Conservation (phyloP, 2,888 invertebrate genomes). For the Pachymerium ferrugineum region DNA sequence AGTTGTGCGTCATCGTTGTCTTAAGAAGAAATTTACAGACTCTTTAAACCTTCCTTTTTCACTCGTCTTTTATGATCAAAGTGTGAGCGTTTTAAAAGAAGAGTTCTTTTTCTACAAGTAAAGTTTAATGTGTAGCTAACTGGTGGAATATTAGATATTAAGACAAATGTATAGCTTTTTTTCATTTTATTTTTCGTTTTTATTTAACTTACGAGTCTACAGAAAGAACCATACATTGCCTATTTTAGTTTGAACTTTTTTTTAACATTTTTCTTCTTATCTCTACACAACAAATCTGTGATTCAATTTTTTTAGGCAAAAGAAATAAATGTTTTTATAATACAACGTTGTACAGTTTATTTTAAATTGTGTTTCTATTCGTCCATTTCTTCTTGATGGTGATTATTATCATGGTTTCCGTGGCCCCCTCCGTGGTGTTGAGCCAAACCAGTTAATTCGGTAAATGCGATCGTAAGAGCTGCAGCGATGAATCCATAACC, state of each 20-base stretch:
- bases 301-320: neutral
- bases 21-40: neutral
- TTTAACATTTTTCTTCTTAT: neutral
- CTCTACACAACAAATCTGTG: neutral
- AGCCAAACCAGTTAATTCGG: neutral
- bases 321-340: conserved; percentile 17
- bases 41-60: conserved; percentile 2
- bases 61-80: neutral
- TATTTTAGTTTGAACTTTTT: conserved; percentile 4
- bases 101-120: neutral
- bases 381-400: neutral
- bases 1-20: neutral
- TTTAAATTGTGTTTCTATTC: neutral
- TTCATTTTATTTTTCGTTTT: neutral
- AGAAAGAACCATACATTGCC: neutral
- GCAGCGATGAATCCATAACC: conserved; percentile 58
- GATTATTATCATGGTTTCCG: neutral
- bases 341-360: neutral
- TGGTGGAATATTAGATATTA: neutral
- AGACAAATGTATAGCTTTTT: neutral
- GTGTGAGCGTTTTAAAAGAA: neutral
- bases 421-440: neutral
- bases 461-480: conserved; percentile 52
- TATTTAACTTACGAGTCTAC: conserved; percentile 4
- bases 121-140: neutral